phyloP scores from a whole-genome alignment of 2,888 invertebrate genomes.

The Micropterix aruncella region DNA sequence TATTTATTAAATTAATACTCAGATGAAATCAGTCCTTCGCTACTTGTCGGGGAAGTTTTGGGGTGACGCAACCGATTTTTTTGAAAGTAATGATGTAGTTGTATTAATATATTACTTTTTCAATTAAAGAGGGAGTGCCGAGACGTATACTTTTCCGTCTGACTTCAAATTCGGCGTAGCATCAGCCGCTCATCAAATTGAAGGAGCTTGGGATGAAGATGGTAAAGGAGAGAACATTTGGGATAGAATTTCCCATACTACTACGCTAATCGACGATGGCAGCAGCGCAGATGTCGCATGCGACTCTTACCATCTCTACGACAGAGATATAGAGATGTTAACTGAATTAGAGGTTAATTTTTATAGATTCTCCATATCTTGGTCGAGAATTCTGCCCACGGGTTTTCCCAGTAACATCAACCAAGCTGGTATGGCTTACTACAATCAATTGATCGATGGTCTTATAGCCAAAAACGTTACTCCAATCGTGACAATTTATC shows the following conservation, averaged over 20 bases:
- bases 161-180: neutral
- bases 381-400: conserved; percentile 37
- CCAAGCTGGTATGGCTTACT: conserved; percentile 36
- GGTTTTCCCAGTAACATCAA: conserved; percentile 28
- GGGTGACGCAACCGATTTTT: too few relatives aligned
- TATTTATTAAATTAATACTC: too few relatives aligned
- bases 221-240: conserved; percentile 29
- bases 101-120: too few relatives aligned
- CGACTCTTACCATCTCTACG: conserved; percentile 39
- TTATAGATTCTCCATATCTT: conserved; percentile 32
- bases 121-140: too few relatives aligned
- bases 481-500: conserved; percentile 30
- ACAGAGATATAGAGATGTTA: conserved; percentile 21
- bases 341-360: conserved; percentile 18
- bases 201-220: neutral
- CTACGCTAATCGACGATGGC: conserved; percentile 5
- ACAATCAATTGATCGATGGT: conserved; percentile 38
- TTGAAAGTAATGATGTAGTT: too few relatives aligned
- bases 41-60: too few relatives aligned
- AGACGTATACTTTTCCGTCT: neutral
- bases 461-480: conserved; percentile 30
- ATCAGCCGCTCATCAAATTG: neutral
- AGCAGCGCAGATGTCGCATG: conserved; percentile 39
- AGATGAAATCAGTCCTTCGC: too few relatives aligned
- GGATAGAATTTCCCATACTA: conserved; percentile 19